Percentiles rank a stretch among this genome's conserved stretches.
These are phyloP conservation scores for Xyliphius kryptos DNA, from an alignment of 2,113 vertebrate species.

Conservation along the genomic window DNA sequence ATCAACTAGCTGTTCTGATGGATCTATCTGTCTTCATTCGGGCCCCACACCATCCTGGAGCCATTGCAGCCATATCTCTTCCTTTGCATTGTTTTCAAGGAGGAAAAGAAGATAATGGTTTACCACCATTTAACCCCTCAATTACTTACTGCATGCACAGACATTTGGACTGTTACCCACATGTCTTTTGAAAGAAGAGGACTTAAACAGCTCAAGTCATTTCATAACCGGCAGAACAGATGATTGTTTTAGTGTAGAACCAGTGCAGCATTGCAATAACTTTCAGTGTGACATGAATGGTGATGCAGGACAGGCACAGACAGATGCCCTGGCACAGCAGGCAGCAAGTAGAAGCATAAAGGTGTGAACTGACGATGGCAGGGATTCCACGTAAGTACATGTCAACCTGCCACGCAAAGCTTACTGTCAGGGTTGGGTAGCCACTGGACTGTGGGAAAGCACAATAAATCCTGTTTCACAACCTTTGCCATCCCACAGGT, in stretches of 20 bases:
- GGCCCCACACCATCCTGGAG: slow-evolving; percentile 47
- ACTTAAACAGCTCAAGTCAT: slow-evolving; percentile 5
- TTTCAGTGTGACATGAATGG: neutral
- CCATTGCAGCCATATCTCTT: slow-evolving; percentile 22
- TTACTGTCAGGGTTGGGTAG: slow-evolving; percentile 16
- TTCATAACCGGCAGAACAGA: neutral
- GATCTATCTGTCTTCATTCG: slow-evolving; percentile 59
- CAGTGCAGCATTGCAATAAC: too few species aligned
- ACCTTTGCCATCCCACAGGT: neutral
- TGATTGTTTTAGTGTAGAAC: too few species aligned
- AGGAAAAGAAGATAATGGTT: neutral
- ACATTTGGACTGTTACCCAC: neutral
- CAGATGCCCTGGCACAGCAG: slow-evolving; percentile 1
- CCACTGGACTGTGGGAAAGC: neutral
- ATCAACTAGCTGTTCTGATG: slow-evolving; percentile 54
- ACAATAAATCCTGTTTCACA: slow-evolving; percentile 1
- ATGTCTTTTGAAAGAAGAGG: too few species aligned
- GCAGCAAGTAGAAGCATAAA: slow-evolving; percentile 11
- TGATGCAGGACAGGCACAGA: neutral
- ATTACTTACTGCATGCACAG: slow-evolving; percentile 31
- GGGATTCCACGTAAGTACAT: slow-evolving; percentile 12
- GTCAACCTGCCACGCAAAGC: slow-evolving; percentile 1
- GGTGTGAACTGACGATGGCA: slow-evolving; percentile 24
- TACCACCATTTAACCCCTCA: slow-evolving; percentile 38
- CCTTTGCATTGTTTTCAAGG: slow-evolving; percentile 5